phyloP scores from a whole-genome alignment of 2,888 invertebrate species.

The Agrochola circellaris region DNA sequence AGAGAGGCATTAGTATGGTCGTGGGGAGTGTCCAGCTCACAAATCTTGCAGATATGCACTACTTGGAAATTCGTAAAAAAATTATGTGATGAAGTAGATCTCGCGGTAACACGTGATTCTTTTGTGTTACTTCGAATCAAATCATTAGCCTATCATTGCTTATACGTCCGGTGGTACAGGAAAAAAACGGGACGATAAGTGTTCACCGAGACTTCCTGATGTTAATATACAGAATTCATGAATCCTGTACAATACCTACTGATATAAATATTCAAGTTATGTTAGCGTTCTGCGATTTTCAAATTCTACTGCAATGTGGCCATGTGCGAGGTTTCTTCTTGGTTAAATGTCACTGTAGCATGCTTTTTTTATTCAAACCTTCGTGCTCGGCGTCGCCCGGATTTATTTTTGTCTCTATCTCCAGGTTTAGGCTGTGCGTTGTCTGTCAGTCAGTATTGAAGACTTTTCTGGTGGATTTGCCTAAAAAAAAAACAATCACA shows the following conservation, averaged over 20 bases:
- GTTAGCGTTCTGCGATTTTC: slow-evolving; percentile 39
- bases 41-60: background rate
- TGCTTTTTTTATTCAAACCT: background rate
- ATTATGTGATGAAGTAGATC: background rate
- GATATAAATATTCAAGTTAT: slow-evolving; percentile 18
- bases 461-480: fast-evolving
- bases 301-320: slow-evolving; percentile 11
- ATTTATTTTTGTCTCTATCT: background rate
- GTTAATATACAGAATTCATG: slow-evolving; percentile 14
- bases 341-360: background rate
- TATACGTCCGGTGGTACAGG: slow-evolving; percentile 25
- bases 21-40: background rate
- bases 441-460: background rate
- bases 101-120: background rate
- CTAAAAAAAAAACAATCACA: background rate
- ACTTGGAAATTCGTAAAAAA: slow-evolving; percentile 4
- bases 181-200: slow-evolving; percentile 28
- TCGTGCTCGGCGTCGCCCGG: background rate
- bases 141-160: slow-evolving; percentile 5
- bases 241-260: background rate
- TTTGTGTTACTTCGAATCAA: slow-evolving; percentile 10
- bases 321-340: slow-evolving; percentile 35
- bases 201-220: slow-evolving; percentile 14
- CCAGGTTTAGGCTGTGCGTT: background rate
- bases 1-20: background rate